Evolutionary conservation across 2,888 invertebrate species (phyloP), one percentile per base, ranked within the genome.

Genomic region (Hoplodrina ambigua): DNA sequence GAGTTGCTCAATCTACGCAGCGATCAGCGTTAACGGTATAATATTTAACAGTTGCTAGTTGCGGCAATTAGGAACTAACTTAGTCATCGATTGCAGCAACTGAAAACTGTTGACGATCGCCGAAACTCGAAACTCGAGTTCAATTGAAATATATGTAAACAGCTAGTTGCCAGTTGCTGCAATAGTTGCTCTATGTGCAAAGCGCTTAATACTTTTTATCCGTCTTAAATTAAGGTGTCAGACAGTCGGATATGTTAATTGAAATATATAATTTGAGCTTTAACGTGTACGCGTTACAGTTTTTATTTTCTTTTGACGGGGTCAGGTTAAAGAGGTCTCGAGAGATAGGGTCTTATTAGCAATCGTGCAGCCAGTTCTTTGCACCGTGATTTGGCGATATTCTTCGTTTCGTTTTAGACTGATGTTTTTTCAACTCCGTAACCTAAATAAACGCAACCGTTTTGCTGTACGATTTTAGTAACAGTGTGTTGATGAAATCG

Each of bases 181-280:
- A n/a, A n/a, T n/a, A n/a, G n/a, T n/a, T n/a, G n/a, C n/a, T n/a
- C n/a, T n/a, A n/a, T n/a, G n/a, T n/a, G n/a, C n/a, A n/a, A n/a
- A n/a, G n/a, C n/a, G n/a, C n/a, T n/a, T n/a, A n/a, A n/a, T n/a
- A 44, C 49, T 63, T 81, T 76, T 81, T 65, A 62, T 62, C 13
- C 46, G 46, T 17, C 49, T 57, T 60, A 63, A 66, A 75, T 80
- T 75, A 80, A 60, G 52, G 52, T 80, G 67, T 66, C 75, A 78
- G 78, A 20, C 19, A 41, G 8, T 25, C n/a, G 49, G 50, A 78
- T 61, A 70, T 71, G 79, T 78, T 78, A 74, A 74, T 78, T 74
- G 72, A 74, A 78, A 71, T 61, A 15, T 8, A 52, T 70, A 50
- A 70, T 78, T 57, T 60, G 30, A 70, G 52, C 72, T 53, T 46